Evolutionary conservation across 2,888 invertebrate genomes (phyloP).

Genomic region (Cephus pulcher): DNA sequence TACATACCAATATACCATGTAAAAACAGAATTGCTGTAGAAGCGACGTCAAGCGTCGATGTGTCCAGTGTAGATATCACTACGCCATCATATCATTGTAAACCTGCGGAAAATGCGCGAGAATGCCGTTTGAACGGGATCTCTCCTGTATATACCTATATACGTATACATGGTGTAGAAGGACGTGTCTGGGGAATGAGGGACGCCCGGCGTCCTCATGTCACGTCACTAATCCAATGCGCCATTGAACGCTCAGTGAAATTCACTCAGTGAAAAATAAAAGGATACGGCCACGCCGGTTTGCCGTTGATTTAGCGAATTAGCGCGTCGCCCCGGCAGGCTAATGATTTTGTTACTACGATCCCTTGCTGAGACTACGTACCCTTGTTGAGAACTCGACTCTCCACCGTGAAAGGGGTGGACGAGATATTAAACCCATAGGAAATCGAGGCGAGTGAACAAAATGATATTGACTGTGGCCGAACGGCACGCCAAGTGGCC

Average conservation of each 20-base stretch:
- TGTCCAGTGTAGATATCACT: no score
- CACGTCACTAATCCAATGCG: background rate
- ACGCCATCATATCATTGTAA: background rate
- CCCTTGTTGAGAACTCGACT: background rate
- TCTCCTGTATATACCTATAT: background rate
- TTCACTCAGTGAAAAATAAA: background rate
- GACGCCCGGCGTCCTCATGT: background rate
- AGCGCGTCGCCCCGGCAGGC: background rate
- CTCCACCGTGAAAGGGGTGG: background rate
- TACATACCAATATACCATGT: background rate
- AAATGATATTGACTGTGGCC: background rate
- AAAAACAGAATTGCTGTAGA: no score
- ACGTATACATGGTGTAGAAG: background rate
- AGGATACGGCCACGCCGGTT: background rate
- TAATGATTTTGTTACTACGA: background rate
- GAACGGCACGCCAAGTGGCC: background rate
- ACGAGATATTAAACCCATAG: background rate
- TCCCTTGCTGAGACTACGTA: background rate
- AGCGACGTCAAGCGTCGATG: no score
- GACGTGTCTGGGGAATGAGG: background rate
- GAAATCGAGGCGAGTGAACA: background rate
- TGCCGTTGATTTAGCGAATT: background rate
- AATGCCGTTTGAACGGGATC: background rate
- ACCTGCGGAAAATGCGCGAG: background rate
- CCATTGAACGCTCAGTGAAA: background rate